Evolutionary conservation across 2,888 invertebrate species (phyloP).

Genomic region (Oeneis ivallda): DNA sequence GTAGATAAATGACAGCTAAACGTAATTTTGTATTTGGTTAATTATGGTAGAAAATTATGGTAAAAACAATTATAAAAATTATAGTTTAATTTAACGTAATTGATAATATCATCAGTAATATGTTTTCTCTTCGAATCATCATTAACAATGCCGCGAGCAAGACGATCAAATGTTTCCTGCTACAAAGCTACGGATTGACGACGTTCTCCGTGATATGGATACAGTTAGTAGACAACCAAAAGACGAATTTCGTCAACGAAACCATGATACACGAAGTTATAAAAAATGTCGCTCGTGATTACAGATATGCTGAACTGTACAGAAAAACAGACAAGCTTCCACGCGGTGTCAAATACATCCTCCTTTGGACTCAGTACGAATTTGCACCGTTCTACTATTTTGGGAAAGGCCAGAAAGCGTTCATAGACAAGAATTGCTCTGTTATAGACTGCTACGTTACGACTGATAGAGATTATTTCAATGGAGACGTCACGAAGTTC

Average conservation of each 20-base stretch:
- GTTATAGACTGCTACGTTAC: conserved; percentile 65
- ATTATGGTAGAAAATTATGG: no score
- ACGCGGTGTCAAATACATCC: conserved; percentile 60
- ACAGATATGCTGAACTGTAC: conserved; percentile 60
- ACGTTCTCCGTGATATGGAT: conserved; percentile 54
- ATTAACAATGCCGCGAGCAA: no score
- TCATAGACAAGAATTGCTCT: conserved; percentile 64
- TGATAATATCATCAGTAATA: no score
- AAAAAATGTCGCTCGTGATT: conserved; percentile 57
- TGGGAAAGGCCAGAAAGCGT: conserved; percentile 57
- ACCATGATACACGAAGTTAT: conserved; percentile 56
- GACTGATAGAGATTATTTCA: conserved; percentile 51
- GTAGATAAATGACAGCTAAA: no score
- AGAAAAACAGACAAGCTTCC: conserved; percentile 53
- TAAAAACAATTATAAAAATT: no score
- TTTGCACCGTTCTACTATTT: conserved; percentile 59
- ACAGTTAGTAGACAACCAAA: conserved; percentile 45
- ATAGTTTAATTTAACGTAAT: no score
- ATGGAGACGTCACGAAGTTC: conserved; percentile 55
- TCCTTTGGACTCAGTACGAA: conserved; percentile 60
- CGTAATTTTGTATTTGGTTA: no score
- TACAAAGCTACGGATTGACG: no score
- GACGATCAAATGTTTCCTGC: conserved; percentile 51
- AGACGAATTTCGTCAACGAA: conserved; percentile 42
- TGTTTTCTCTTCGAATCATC: conserved; percentile 38